Percentiles rank a stretch among this genome's conserved stretches.
Evolutionary conservation across 2,888 invertebrate species (phyloP).

Genomic region (Thymelicus lineola): DNA sequence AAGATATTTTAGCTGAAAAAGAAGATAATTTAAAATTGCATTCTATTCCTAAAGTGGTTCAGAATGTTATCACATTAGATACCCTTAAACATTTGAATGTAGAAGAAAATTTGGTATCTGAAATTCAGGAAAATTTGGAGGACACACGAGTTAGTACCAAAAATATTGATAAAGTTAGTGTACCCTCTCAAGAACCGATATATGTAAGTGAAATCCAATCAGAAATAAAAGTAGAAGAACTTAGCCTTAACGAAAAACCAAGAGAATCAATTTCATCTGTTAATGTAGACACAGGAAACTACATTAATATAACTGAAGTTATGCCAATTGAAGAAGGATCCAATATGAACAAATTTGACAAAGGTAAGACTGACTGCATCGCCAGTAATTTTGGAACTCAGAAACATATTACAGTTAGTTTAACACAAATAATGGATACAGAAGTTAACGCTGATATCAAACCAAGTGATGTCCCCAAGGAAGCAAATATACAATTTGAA

Average conservation of each 20-base stretch:
- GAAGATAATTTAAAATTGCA: constrained; percentile 53
- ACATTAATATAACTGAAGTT: constrained; percentile 51
- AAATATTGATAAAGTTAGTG: constrained; percentile 50
- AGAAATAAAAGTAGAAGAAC: constrained; percentile 67
- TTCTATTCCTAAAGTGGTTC: constrained; percentile 48
- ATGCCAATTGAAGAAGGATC: constrained; percentile 59
- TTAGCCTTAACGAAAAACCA: constrained; percentile 44
- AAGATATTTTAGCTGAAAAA: constrained; percentile 60
- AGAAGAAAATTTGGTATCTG: constrained; percentile 55
- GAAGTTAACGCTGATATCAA: constrained; percentile 58
- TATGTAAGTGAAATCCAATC: constrained; percentile 75
- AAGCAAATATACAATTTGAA: constrained; percentile 52
- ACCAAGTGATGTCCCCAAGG: constrained; percentile 43
- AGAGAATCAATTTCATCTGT: constrained; percentile 47
- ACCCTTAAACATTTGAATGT: constrained; percentile 60
- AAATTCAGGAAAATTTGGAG: constrained; percentile 54
- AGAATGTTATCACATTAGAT: constrained; percentile 52
- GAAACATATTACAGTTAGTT: constrained; percentile 83
- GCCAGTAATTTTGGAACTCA: constrained; percentile 56
- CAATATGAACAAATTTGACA: constrained; percentile 49
- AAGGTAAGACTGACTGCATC: constrained; percentile 39
- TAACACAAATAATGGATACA: constrained; percentile 77
- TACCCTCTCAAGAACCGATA: constrained; percentile 58
- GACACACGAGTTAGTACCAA: constrained; percentile 44
- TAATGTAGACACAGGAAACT: constrained; percentile 58